Evolutionary conservation across 2,888 invertebrate species (phyloP).

Genomic region (Phalera bucephala): DNA sequence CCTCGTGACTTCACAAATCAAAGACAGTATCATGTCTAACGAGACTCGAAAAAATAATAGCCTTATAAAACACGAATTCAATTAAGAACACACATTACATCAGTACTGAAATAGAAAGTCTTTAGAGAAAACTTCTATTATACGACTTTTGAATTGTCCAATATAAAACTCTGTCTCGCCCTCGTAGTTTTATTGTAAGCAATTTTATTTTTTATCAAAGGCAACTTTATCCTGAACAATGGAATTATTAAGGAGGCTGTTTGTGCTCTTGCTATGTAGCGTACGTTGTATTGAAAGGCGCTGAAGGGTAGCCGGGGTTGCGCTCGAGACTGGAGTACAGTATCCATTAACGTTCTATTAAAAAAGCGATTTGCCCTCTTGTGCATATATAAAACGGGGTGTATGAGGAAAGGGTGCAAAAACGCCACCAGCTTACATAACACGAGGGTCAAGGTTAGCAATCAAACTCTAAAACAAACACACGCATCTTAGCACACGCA

Average conservation of each 20-base stretch:
- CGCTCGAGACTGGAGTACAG: constrained; percentile 23
- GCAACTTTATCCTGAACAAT: too few relatives aligned
- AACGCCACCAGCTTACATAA: constrained; percentile 55
- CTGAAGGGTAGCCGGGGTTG: not conserved
- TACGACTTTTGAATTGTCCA: constrained; percentile 42
- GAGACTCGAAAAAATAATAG: constrained; percentile 20
- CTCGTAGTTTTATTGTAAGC: constrained; percentile 33
- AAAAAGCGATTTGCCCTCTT: constrained; percentile 56
- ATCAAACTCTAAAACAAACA: constrained; percentile 50
- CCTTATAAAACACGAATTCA: constrained; percentile 22
- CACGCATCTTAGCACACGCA: constrained; percentile 36
- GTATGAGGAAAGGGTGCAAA: constrained; percentile 55
- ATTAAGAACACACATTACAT: constrained; percentile 30
- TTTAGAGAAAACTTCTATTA: constrained; percentile 40
- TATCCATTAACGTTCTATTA: constrained; percentile 59
- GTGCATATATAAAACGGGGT: constrained; percentile 53
- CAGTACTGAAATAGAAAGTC: constrained; percentile 31
- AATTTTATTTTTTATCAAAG: constrained; percentile 11
- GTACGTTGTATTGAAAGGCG: constrained; percentile 5
- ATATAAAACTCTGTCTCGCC: constrained; percentile 41
- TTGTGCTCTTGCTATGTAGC: not conserved
- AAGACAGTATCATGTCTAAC: constrained; percentile 22
- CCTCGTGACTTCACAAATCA: constrained; percentile 29
- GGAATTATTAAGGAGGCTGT: not conserved
- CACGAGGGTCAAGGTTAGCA: constrained; percentile 52